Evolutionary conservation across 2,888 invertebrate species (phyloP).

Genomic region (Ashinkailepas kermadecensis): DNA sequence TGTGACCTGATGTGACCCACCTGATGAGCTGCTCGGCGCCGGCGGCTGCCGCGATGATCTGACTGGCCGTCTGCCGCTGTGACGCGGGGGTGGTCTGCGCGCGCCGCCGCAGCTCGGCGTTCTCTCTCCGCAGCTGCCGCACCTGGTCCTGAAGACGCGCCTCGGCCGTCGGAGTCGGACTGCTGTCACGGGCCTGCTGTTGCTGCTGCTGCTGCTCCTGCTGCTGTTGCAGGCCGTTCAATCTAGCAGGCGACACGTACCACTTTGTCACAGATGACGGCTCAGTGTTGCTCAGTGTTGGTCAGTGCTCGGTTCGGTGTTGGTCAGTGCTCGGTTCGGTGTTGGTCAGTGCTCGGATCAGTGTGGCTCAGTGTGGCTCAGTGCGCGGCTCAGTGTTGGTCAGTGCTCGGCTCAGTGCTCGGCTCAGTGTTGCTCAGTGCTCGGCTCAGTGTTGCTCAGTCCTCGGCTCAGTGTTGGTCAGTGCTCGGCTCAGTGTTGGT

Average conservation of each 20-base stretch:
- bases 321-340: too few relatives aligned
- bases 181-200: not conserved
- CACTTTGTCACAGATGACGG: too few relatives aligned
- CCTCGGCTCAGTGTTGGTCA: too few relatives aligned
- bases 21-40: conserved; percentile 11
- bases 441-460: too few relatives aligned
- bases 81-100: not conserved
- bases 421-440: too few relatives aligned
- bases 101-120: conserved; percentile 6
- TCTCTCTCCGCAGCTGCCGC: not conserved
- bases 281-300: too few relatives aligned
- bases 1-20: not conserved
- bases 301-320: too few relatives aligned
- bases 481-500: too few relatives aligned
- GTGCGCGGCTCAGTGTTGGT: too few relatives aligned
- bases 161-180: not conserved
- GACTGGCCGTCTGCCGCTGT: not conserved
- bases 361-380: too few relatives aligned
- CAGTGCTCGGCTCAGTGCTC: too few relatives aligned
- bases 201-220: not conserved
- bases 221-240: not conserved
- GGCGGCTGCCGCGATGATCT: not conserved
- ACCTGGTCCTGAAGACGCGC: not conserved
- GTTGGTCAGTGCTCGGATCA: too few relatives aligned
- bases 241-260: not conserved